Conservation (phyloP, 2,797 vertebrate genomes). For the Yasuhikotakia modesta region DNA sequence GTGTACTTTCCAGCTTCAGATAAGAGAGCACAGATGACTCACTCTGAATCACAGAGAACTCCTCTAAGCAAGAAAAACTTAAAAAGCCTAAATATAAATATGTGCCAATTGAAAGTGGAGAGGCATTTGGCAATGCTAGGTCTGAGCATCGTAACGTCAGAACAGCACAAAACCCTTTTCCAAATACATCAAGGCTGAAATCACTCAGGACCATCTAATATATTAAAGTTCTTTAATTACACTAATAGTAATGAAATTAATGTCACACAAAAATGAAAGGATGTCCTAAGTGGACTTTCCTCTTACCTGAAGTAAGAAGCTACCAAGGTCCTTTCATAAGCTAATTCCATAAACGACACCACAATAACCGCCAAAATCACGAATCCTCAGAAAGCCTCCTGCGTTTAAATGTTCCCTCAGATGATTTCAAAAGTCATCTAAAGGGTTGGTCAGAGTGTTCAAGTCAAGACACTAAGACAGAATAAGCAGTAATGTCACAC, state of each 20-base stretch:
- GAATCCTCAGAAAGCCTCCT: not conserved
- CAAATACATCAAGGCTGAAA: not conserved
- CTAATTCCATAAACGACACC: slow-evolving; percentile 37
- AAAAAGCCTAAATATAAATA: not conserved
- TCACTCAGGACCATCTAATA: not conserved
- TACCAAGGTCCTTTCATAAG: not conserved
- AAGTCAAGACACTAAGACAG: slow-evolving; percentile 38
- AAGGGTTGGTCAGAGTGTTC: slow-evolving; percentile 78
- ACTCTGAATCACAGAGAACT: not conserved
- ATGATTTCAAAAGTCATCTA: slow-evolving; percentile 30
- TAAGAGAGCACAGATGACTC: slow-evolving; percentile 1
- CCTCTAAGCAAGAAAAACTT: not conserved
- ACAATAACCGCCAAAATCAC: not conserved
- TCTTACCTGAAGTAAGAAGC: slow-evolving; percentile 46
- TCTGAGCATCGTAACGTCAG: not conserved
- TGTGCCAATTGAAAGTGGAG: no score
- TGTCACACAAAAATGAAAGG: no score
- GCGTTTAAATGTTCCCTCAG: not conserved
- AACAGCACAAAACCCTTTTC: not conserved
- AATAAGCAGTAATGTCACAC: slow-evolving; percentile 1
- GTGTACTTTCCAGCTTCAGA: not conserved
- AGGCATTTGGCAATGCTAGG: not conserved
- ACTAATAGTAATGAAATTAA: not conserved
- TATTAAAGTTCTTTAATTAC: not conserved
- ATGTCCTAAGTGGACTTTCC: not conserved